Base-by-base conservation (phyloP, 2,888 invertebrate genomes). In the Abscondita cerata region DNA sequence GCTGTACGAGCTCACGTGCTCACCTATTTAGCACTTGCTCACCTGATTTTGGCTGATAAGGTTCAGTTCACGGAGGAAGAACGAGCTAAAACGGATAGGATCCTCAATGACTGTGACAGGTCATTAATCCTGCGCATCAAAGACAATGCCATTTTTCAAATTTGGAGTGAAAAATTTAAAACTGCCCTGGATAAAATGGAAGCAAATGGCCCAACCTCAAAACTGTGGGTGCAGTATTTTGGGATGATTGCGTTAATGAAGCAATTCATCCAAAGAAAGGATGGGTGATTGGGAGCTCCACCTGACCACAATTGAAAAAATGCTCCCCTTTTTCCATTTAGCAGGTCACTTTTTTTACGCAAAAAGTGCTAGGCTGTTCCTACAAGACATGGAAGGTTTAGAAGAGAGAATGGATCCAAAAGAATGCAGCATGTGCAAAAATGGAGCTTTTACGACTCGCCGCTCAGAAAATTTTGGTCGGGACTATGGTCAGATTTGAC, bases 401-500 rank as follows among this genome's bases (percentile, higher is more conserved):
- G 19, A 44, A 19, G 19, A 46, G 1, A 16, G n/a, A 25, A 61
- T 61, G 51, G 52, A 57, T 6, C 25, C 47, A 16, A 9, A 8
- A 6, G 44, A 61, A 46, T 64, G 13, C 13, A 11, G 48, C 34
- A 51, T 46, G 15, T n/a, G 25, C n/a, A 25, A 6, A 31, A 19
- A 25, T 9, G 31, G 34, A 34, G n/a, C 9, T 8, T 50, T 25
- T 33, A 68, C 65, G 1, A 59, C 65, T 15, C 56, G 65, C 36
- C 60, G 65, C 15, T 52, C 65, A 13, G 55, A 12, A 71, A 70
- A 63, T 71, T 64, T 63, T 68, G 68, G 60, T 67, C 60, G 4
- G 71, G 74, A 8, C 62, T 68, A 16, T 71, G 62, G 69, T 53
- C 70, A 2, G 69, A 69, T 11, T 65, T 69, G 69, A 72, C 67